Evolutionary conservation across 2,797 vertebrate genomes (phyloP), one percentile per base, ranked within the genome.

Genomic region (Hemibagrus guttatus): DNA sequence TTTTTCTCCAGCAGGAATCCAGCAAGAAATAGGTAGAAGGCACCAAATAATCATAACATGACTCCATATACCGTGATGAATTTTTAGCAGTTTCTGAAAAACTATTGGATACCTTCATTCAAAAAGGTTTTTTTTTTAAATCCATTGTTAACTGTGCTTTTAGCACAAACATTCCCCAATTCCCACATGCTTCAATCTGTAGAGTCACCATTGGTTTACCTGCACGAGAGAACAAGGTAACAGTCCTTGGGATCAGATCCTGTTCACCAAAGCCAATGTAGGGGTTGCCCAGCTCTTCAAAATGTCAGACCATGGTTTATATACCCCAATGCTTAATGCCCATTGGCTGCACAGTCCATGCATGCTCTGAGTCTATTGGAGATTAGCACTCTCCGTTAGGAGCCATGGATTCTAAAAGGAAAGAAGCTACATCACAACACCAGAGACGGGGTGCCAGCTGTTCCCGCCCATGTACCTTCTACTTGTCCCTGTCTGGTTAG

Each of bases 181-280:
- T 75, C 64, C 87, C 86, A 86, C 88, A 90, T 78, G 89, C 66
- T 86, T 89, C 76, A 86, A 88, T 81, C 85, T 39, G 72, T 75
- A 71, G 54, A 87, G 76, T 64, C 39, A 52, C 84, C 85, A 58
- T 83, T 76, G 42, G 59, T 94, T 95, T 96, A 96, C 96, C 95
- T 96, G 95, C 87, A 93, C 84, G 91, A 92, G 92, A 95, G 94
- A 95, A 95, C 93, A 93, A 90, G 86, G 94, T 94, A 96, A 96
- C 94, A 95, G 91, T 95, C 95, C 95, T 95, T 82, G 95, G 95
- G 95, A 96, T 96, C 95, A 95, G 94, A 93, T 95, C 94, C 95
- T 95, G 93, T 95, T 90, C 93, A 95, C 95, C 94, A 93, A 95
- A 91, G 92, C 91, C 92, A 91, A 93, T 95, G 93, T 94, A 95